Evolutionary conservation across 2,113 vertebrate species (phyloP).

Genomic region (Bagarius yarrelli): DNA sequence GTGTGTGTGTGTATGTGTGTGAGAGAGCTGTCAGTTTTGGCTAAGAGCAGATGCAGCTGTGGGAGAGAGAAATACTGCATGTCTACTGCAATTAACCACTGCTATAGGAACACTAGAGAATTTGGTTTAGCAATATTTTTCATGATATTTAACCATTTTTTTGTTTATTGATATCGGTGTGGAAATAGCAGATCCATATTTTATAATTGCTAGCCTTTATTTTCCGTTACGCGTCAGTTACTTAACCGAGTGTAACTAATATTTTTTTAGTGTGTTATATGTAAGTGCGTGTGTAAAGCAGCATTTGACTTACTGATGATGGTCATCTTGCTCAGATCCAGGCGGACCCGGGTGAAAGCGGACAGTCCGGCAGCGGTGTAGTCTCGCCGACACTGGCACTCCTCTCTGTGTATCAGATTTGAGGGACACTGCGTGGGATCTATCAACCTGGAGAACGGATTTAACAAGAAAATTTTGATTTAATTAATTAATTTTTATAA

Average conservation of each 20-base stretch:
- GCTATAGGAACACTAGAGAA: not conserved
- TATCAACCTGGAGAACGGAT: slow-evolving; percentile 74
- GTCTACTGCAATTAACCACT: not conserved
- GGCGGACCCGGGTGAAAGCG: slow-evolving; percentile 88
- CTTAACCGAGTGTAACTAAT: too few species aligned
- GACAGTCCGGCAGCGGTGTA: slow-evolving; percentile 88
- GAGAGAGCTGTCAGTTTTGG: not conserved
- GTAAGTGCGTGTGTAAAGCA: not conserved
- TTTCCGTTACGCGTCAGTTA: too few species aligned
- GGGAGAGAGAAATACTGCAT: not conserved
- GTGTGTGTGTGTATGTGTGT: slow-evolving; percentile 46
- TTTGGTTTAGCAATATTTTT: too few species aligned
- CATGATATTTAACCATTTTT: too few species aligned
- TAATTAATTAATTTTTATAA: too few species aligned
- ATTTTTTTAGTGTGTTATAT: too few species aligned
- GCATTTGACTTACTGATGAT: slow-evolving; percentile 86
- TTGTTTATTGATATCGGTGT: too few species aligned
- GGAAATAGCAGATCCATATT: too few species aligned
- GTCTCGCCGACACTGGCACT: slow-evolving; percentile 89
- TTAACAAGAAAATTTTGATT: not conserved
- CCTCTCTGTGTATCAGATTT: slow-evolving; percentile 84
- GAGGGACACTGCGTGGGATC: slow-evolving; percentile 92
- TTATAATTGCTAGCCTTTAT: too few species aligned
- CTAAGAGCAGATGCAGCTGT: slow-evolving; percentile 28
- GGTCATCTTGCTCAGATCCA: slow-evolving; percentile 86